These are phyloP conservation scores for Sphaerophoria rueppellii DNA, from an alignment of 2,888 invertebrate species.

Conservation along the genomic window DNA sequence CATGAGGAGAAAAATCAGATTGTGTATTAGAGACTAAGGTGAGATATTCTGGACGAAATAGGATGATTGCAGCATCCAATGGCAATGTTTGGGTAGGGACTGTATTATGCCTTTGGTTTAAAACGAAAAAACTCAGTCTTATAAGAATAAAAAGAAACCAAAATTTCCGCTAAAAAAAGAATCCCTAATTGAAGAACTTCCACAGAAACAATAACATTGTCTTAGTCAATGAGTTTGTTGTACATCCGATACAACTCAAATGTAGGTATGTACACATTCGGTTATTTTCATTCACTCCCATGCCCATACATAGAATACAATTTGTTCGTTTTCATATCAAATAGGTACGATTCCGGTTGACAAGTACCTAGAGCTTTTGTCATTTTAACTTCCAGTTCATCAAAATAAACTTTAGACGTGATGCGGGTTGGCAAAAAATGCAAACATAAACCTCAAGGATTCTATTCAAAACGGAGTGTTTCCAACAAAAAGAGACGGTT, in stretches of 20 bases:
- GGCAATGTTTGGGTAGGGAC: no score
- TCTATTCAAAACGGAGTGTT: no score
- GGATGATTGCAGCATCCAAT: not conserved
- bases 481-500: no score
- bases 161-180: slow-evolving; percentile 9
- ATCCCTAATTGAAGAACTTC: slow-evolving; percentile 35
- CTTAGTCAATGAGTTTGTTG: not conserved
- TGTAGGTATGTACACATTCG: slow-evolving; percentile 12
- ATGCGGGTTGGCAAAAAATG: no score
- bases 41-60: not conserved
- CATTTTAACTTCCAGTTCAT: no score
- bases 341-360: slow-evolving; percentile 19
- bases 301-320: slow-evolving; percentile 38
- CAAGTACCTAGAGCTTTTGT: no score
- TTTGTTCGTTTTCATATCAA: slow-evolving; percentile 32
- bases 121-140: not conserved
- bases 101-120: slow-evolving; percentile 8
- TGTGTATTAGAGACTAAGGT: not conserved
- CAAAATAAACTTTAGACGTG: no score
- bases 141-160: slow-evolving; percentile 6
- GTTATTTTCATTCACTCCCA: slow-evolving; percentile 31
- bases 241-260: slow-evolving; percentile 53
- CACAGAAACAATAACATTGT: slow-evolving; percentile 16
- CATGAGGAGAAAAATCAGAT: not conserved
- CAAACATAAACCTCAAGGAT: no score